Base-by-base conservation (phyloP, 1,140 invertebrate species). In the Monomorium pharaonis region DNA sequence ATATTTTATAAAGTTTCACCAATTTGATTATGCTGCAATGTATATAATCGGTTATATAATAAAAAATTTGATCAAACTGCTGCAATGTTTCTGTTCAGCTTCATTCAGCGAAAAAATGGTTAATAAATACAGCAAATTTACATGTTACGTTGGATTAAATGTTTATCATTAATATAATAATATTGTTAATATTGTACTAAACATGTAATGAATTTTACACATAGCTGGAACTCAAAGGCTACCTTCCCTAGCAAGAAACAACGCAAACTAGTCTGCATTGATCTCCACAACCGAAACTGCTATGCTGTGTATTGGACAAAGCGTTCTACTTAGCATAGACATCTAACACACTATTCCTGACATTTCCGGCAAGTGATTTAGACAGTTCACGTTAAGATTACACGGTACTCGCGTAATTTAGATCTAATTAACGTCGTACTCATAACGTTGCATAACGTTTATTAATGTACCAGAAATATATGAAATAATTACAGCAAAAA, bases 311-410 rank as follows among this genome's bases (percentile, higher is more conserved):
- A 60, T 77, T 30, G 67, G 58, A 83, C 72, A 72, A 75, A 85
- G 81, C 30, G 24, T 3, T 65, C 49, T 78, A 88, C 84, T 63
- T 85, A 74, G 27, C 18, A 42, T 60, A 83, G 78, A 83, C 44
- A 72, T 86, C 63, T 14, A 60, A 60, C 69, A 30, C n/a, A 47
- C 24, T 70, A 69, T 37, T 51, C 65, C 47, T 30, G 63, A 83
- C 84, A 58, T 65, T 89, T 74, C 84, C 72, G 65, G 80, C 77
- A 77, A 89, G 42, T 70, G 58, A 74, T 86, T 86, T 56, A 51
- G 58, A 81, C 75, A 76, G 84, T 70, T 88, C 44, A 18, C 74
- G 83, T 44, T 74, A 63, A 47, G 87, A 86, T 89, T 70, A 72
- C 56, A n/a, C 4, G 21, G 27, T 81, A 81, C 12, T 6, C 44